Percentiles rank a stretch among this genome's conserved stretches.
Conservation (phyloP, 1,140 invertebrate species). For the Cherax quadricarinatus region DNA sequence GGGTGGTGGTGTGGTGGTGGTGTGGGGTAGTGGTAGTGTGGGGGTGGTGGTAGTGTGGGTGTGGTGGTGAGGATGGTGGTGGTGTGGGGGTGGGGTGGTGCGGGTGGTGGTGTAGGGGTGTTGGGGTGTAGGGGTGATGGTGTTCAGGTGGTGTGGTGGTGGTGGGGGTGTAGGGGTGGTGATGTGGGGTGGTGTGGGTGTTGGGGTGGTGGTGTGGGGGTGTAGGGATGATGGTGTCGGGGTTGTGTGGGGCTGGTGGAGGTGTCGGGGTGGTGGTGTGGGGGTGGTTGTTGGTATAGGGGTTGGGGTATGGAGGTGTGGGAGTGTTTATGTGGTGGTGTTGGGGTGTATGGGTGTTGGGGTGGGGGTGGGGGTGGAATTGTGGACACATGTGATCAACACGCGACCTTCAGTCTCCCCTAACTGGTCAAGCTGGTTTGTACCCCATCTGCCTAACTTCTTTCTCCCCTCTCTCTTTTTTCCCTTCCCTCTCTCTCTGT, state of each 20-base stretch:
- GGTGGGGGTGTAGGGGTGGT: background rate
- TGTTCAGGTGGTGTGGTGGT: background rate
- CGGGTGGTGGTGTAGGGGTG: background rate
- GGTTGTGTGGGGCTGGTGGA: too few species aligned
- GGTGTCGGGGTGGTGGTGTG: too few species aligned
- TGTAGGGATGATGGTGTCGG: too few species aligned
- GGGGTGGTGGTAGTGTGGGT: too few species aligned
- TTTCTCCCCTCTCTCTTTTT: background rate
- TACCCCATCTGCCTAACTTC: background rate
- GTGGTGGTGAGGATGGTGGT: too few species aligned
- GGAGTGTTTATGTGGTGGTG: too few species aligned
- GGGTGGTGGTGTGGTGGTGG: too few species aligned
- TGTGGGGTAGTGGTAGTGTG: too few species aligned
- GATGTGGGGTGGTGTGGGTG: too few species aligned
- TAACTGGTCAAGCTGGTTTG: slow-evolving; percentile 3
- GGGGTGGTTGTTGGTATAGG: too few species aligned
- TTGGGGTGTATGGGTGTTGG: too few species aligned
- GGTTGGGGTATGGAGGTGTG: background rate
- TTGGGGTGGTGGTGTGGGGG: background rate
- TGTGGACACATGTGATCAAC: background rate
- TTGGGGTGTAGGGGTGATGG: background rate
- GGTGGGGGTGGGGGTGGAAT: background rate
- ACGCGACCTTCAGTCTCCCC: background rate
- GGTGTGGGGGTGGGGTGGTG: background rate
- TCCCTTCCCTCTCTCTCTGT: background rate